phyloP scores from a whole-genome alignment of 2,113 vertebrate genomes.

The Zosterops borbonicus region DNA sequence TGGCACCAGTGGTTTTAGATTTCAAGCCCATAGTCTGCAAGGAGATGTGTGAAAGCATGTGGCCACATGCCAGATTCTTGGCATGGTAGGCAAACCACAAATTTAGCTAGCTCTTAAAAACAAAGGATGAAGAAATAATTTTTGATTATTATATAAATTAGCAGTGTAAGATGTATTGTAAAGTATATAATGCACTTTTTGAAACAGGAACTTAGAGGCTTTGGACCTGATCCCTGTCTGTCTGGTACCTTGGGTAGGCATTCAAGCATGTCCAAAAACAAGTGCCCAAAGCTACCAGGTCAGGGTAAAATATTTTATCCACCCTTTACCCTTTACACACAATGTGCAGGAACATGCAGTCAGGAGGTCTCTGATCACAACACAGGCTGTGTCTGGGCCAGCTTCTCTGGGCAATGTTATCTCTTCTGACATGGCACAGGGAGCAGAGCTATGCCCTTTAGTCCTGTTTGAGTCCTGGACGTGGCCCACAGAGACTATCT shows the following conservation, averaged over 20 bases:
- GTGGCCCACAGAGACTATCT: not conserved
- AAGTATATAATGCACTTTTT: not conserved
- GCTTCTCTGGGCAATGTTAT: not conserved
- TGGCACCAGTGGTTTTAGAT: slow-evolving; percentile 36
- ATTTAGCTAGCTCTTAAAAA: slow-evolving; percentile 48
- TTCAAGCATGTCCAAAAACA: not conserved
- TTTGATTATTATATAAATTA: slow-evolving; percentile 38
- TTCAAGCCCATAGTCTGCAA: not conserved
- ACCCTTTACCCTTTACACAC: not conserved
- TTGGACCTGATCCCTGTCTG: not conserved
- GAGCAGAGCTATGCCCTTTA: not conserved
- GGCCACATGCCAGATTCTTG: slow-evolving; percentile 25
- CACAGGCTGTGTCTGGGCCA: not conserved
- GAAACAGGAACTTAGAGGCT: not conserved
- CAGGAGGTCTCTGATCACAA: not conserved
- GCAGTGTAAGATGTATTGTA: not conserved
- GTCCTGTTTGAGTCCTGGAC: not conserved
- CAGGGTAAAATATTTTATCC: not conserved
- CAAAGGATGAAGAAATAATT: slow-evolving; percentile 32
- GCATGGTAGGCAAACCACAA: slow-evolving; percentile 3
- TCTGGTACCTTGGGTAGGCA: not conserved
- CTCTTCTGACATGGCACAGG: not conserved
- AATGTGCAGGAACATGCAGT: not conserved
- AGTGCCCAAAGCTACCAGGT: not conserved
- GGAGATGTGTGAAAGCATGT: slow-evolving; percentile 19